phyloP scores from a whole-genome alignment of 2,113 vertebrate genomes.

The Silurus meridionalis region DNA sequence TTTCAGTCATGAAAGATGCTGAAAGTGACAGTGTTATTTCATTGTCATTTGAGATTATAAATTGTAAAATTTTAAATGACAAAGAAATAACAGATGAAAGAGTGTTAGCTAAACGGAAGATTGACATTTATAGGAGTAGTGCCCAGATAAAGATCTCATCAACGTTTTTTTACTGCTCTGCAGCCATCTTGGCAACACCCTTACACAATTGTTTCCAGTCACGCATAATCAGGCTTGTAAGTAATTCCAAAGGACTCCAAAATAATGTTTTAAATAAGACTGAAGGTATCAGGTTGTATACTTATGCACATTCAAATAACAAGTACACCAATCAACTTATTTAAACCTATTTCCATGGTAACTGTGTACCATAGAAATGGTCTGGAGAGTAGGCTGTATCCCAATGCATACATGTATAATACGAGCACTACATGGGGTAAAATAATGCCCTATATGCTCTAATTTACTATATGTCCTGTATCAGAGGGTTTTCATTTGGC shows the following conservation, averaged over 20 bases:
- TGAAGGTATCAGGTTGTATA: background rate
- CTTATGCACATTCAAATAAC: background rate
- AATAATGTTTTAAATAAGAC: background rate
- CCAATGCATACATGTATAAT: background rate
- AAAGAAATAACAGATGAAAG: background rate
- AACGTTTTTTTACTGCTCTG: background rate
- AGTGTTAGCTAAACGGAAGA: background rate
- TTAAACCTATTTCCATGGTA: background rate
- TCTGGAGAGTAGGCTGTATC: background rate
- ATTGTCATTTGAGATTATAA: no score
- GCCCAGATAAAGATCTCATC: background rate
- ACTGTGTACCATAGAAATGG: background rate
- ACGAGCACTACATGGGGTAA: background rate
- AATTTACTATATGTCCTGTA: background rate
- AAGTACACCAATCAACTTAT: background rate
- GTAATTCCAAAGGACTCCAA: background rate
- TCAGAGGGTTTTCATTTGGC: background rate
- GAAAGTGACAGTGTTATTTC: background rate
- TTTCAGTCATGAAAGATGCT: conserved; percentile 18
- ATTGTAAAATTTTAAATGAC: background rate
- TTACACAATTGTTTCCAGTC: background rate
- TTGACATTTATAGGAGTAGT: background rate
- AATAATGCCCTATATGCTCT: background rate
- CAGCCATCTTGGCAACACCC: background rate
- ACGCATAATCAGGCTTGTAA: background rate